Percentiles rank a stretch among this genome's conserved stretches.
These are phyloP conservation scores for Tinamus major DNA, from an alignment of 2,797 vertebrate genomes.

Conservation along the genomic window DNA sequence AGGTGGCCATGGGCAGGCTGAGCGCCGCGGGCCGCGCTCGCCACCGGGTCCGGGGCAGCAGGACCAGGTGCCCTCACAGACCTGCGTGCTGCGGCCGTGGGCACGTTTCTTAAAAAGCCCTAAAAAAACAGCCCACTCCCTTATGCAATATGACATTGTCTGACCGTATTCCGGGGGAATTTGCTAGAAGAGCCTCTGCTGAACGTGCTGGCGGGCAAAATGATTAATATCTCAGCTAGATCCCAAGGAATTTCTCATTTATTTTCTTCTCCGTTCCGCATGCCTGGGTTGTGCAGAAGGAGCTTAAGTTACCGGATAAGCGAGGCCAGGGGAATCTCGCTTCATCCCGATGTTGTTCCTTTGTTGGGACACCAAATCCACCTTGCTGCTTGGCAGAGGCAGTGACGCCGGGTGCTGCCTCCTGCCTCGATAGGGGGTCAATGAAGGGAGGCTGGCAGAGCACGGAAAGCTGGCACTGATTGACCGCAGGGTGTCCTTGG, in stretches of 20 bases:
- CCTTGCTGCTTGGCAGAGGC: conserved; percentile 21
- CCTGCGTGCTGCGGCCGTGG: too few relatives aligned
- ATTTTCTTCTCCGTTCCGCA: background rate
- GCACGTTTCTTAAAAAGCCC: background rate
- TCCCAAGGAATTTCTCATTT: background rate
- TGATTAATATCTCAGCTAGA: background rate
- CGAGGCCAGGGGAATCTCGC: too few relatives aligned
- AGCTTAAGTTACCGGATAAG: background rate
- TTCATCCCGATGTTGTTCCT: background rate
- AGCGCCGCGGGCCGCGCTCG: too few relatives aligned
- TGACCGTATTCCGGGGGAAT: fast-evolving
- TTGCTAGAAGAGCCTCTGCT: background rate
- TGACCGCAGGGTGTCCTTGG: background rate
- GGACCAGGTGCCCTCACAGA: too few relatives aligned
- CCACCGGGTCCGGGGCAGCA: too few relatives aligned
- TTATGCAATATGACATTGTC: background rate
- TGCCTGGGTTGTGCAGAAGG: background rate
- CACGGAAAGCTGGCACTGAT: background rate
- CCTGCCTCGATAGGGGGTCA: too few relatives aligned
- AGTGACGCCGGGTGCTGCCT: background rate
- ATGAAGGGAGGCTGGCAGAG: too few relatives aligned
- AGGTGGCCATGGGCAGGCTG: too few relatives aligned
- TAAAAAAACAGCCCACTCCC: background rate
- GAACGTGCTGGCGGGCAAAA: background rate
- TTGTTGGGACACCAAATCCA: conserved; percentile 51